Base-by-base conservation (phyloP, 1,140 invertebrate species). In the Drosophila sechellia region DNA sequence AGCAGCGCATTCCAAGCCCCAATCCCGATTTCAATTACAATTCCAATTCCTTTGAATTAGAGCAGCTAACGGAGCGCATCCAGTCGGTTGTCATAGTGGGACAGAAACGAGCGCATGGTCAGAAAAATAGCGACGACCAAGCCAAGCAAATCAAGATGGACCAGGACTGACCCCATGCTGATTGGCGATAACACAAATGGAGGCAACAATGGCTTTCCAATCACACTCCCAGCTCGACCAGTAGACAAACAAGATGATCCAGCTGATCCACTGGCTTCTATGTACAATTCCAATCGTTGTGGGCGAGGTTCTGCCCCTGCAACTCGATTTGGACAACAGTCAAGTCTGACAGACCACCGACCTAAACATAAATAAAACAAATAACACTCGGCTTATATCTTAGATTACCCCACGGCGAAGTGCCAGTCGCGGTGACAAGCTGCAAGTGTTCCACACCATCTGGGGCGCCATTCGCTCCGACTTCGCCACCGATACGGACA, bases 101-200 rank as follows among this genome's bases (percentile, higher is more conserved):
- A 0, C 58, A 53, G 2, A 86, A 85, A 13, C 60, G 81, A 10
- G 0, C 58, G 20, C 31, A 20, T 5, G 12, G 31, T 8, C 39
- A 31, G 11, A 22, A 20, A 1, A 6, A 48, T 4, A 6, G 17
- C 25, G 27, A 34, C 17, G 15, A 45, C 10, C 5, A 15, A 0
- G 11, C 12, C 22, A 80, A 80, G 40, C 77, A 75, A 45, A 60
- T 64, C 20, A 76, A 65, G 40, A 65, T 76, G 22, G 78, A 81
- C 40, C 52, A 53, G 1, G 10, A n/a, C 2, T 74, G 71, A 74
- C 70, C 56, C 25, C 8, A 2, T 10, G 11, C 6, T 5, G 3
- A 0, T 2, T 2, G 5, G 10, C n/a, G 66, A 70, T 70, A 70
- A 56, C 46, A 12, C 5, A 3, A 3, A 22, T 6, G 15, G 45